Evolutionary conservation across 2,888 invertebrate genomes (phyloP).

Genomic region (Ormia ochracea): DNA sequence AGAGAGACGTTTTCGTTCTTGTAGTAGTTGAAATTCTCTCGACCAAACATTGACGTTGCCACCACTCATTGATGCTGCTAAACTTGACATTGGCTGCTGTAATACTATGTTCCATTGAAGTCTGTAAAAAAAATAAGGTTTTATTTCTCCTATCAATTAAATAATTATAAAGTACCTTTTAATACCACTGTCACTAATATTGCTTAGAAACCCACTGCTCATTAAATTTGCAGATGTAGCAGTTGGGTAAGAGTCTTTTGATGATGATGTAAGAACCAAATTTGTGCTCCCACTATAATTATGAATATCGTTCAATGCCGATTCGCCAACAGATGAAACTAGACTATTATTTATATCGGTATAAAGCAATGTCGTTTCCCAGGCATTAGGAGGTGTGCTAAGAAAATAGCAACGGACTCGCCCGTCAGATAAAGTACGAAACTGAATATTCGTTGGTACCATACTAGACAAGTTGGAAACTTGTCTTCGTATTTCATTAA

Average conservation of each 20-base stretch:
- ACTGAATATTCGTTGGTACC: constrained; percentile 89
- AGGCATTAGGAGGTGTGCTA: constrained; percentile 89
- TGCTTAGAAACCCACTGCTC: constrained; percentile 20
- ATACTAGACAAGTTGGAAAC: constrained; percentile 87
- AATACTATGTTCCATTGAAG: constrained; percentile 89
- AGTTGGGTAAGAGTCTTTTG: constrained; percentile 63
- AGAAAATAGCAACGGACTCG: constrained; percentile 92
- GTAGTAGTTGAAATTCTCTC: constrained; percentile 91
- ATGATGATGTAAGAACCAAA: constrained; percentile 53
- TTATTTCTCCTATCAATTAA: background rate
- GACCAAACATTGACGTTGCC: constrained; percentile 81
- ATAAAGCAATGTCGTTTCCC: constrained; percentile 92
- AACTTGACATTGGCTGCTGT: constrained; percentile 86
- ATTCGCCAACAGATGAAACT: constrained; percentile 59
- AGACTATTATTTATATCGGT: constrained; percentile 84
- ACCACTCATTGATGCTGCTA: constrained; percentile 73
- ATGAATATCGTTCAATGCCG: constrained; percentile 33
- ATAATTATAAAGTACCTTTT: constrained; percentile 27
- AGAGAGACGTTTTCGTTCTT: constrained; percentile 93
- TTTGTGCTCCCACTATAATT: constrained; percentile 49
- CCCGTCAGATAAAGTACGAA: constrained; percentile 86
- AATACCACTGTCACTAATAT: constrained; percentile 13
- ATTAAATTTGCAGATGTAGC: constrained; percentile 44
- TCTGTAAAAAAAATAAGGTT: constrained; percentile 70
- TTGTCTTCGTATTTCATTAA: constrained; percentile 87